Percentiles rank a stretch among this genome's conserved stretches.
These are phyloP conservation scores for Drosophila sp. DNA, from an alignment of 1,140 invertebrate genomes.

Conservation along the genomic window DNA sequence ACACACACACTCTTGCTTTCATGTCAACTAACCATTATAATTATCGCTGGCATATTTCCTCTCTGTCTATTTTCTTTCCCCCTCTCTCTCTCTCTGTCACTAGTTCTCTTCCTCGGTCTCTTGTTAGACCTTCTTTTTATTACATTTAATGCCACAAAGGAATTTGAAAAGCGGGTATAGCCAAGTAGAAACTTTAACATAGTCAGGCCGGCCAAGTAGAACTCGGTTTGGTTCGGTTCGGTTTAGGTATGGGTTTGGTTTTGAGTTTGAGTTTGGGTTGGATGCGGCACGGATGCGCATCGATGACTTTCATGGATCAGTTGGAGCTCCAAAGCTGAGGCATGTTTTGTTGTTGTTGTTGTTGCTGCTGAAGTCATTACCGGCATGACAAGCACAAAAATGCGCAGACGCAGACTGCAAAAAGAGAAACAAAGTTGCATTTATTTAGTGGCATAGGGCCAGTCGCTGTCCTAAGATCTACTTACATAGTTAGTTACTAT, in stretches of 20 bases:
- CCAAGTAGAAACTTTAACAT: slow-evolving; percentile 54
- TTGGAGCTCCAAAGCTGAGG: slow-evolving; percentile 73
- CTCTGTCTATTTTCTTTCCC: slow-evolving; percentile 1
- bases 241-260: slow-evolving; percentile 27
- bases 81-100: background rate
- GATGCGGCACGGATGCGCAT: slow-evolving; percentile 63
- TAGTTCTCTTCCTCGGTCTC: slow-evolving; percentile 20
- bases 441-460: slow-evolving; percentile 61
- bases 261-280: slow-evolving; percentile 36
- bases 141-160: slow-evolving; percentile 79
- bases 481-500: slow-evolving; percentile 34
- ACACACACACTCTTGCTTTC: slow-evolving; percentile 50
- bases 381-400: slow-evolving; percentile 82
- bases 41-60: slow-evolving; percentile 64
- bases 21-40: slow-evolving; percentile 73
- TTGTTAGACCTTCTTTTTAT: slow-evolving; percentile 75
- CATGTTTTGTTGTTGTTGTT: slow-evolving; percentile 54
- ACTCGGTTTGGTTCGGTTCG: slow-evolving; percentile 26
- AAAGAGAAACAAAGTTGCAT: slow-evolving; percentile 56
- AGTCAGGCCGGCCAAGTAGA: slow-evolving; percentile 56
- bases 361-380: slow-evolving; percentile 71
- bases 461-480: slow-evolving; percentile 37
- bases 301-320: slow-evolving; percentile 81
- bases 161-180: slow-evolving; percentile 75
- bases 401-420: slow-evolving; percentile 50